Percentiles rank a stretch among this genome's conserved stretches.
Conservation (phyloP, 2,888 invertebrate species). For the Philereme transversata region DNA sequence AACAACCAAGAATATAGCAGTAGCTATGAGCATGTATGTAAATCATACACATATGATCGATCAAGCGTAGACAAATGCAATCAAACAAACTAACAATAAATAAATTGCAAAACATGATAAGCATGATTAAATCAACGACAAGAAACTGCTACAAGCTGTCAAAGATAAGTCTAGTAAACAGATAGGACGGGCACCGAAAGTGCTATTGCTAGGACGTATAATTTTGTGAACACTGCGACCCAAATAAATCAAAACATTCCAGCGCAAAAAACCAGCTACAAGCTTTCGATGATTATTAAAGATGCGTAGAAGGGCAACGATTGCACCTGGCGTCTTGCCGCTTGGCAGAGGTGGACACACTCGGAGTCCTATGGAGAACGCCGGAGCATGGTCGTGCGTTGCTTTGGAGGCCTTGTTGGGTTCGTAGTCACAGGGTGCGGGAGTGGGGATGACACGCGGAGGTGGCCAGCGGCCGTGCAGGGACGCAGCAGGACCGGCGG, state of each 20-base stretch:
- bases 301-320: slow-evolving; percentile 19
- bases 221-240: not conserved
- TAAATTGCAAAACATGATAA: slow-evolving; percentile 17
- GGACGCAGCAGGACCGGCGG: slow-evolving; percentile 90
- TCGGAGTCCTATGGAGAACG: slow-evolving; percentile 86
- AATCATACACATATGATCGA: slow-evolving; percentile 15
- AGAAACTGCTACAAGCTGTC: slow-evolving; percentile 9
- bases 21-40: slow-evolving; percentile 2
- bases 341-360: slow-evolving; percentile 73
- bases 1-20: slow-evolving; percentile 11
- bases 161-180: slow-evolving; percentile 8
- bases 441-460: slow-evolving; percentile 86
- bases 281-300: slow-evolving; percentile 5
- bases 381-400: slow-evolving; percentile 82
- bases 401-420: slow-evolving; percentile 87
- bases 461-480: slow-evolving; percentile 92
- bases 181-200: not conserved
- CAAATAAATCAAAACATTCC: slow-evolving; percentile 4
- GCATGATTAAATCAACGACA: slow-evolving; percentile 4
- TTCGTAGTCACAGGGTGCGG: slow-evolving; percentile 96
- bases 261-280: slow-evolving; percentile 5
- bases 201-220: not conserved
- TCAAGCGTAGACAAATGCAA: slow-evolving; percentile 22
- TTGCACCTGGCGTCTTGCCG: slow-evolving; percentile 81
- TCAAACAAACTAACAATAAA: slow-evolving; percentile 15